phyloP scores from a whole-genome alignment of 2,113 vertebrate genomes.

The Mirza zaza region DNA sequence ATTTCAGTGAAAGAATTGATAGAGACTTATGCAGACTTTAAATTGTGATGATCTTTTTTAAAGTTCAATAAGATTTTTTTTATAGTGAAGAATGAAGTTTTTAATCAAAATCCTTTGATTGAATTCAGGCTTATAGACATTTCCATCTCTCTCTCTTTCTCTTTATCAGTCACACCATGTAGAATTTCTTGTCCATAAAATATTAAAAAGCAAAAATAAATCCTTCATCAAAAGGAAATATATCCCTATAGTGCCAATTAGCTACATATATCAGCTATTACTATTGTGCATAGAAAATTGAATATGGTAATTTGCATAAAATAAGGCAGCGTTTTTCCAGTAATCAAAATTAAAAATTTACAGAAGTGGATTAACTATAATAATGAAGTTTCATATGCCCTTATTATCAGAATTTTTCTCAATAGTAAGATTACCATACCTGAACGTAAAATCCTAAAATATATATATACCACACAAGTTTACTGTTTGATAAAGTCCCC shows the following conservation, averaged over 20 bases:
- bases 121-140: conserved; percentile 52
- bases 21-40: conserved; percentile 24
- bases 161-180: conserved; percentile 42
- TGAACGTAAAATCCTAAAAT: background rate
- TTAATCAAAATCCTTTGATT: conserved; percentile 3
- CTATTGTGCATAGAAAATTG: conserved; percentile 24
- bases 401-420: conserved; percentile 22
- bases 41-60: conserved; percentile 36
- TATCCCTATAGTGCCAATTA: conserved; percentile 1
- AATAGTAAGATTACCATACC: background rate
- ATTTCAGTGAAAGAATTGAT: background rate
- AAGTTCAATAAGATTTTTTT: conserved; percentile 11
- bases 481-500: background rate
- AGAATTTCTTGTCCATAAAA: background rate
- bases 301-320: background rate
- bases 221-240: conserved; percentile 56
- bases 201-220: conserved; percentile 64
- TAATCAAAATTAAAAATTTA: conserved; percentile 21
- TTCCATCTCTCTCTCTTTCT: background rate
- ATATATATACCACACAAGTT: background rate
- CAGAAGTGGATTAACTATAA: background rate
- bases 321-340: background rate
- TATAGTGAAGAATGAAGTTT: conserved; percentile 22
- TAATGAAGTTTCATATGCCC: background rate
- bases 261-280: background rate